Conservation (phyloP, 1,140 invertebrate species). For the Conus betulinus region DNA sequence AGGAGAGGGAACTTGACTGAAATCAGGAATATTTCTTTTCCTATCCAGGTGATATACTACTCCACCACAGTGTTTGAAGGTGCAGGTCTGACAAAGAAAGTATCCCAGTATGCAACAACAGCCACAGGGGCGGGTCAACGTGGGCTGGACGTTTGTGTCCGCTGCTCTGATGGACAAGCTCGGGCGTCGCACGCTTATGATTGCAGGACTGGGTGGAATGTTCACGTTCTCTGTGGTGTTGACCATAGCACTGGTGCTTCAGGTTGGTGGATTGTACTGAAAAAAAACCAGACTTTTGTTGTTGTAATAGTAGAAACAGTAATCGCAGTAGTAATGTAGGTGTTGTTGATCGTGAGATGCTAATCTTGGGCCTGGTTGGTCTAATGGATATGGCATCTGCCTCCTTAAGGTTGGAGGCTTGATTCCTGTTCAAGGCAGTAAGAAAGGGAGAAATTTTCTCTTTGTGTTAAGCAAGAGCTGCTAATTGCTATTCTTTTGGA, state of each 20-base stretch:
- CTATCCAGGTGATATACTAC: conserved; percentile 86
- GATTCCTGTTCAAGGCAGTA: no score
- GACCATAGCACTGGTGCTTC: conserved; percentile 55
- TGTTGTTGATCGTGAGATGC: no score
- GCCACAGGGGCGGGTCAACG: conserved; percentile 84
- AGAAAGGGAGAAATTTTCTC: no score
- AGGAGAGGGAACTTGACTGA: neutral
- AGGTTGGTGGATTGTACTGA: conserved; percentile 36
- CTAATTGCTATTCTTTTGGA: no score
- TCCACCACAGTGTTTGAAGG: conserved; percentile 83
- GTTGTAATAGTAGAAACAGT: no score
- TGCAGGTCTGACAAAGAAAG: conserved; percentile 79
- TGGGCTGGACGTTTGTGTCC: conserved; percentile 80
- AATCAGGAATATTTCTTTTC: neutral
- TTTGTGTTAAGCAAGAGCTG: no score
- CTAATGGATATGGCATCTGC: no score
- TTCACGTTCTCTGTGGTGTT: conserved; percentile 78
- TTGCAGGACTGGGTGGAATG: conserved; percentile 81
- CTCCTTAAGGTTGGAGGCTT: no score
- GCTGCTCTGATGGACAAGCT: conserved; percentile 76
- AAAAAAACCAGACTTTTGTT: no score
- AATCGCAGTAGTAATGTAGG: no score
- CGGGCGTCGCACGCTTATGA: conserved; percentile 86
- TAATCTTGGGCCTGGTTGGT: no score
- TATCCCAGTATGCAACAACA: conserved; percentile 83